Evolutionary conservation across 2,113 vertebrate genomes (phyloP).

Genomic region (Tinamus guttatus): DNA sequence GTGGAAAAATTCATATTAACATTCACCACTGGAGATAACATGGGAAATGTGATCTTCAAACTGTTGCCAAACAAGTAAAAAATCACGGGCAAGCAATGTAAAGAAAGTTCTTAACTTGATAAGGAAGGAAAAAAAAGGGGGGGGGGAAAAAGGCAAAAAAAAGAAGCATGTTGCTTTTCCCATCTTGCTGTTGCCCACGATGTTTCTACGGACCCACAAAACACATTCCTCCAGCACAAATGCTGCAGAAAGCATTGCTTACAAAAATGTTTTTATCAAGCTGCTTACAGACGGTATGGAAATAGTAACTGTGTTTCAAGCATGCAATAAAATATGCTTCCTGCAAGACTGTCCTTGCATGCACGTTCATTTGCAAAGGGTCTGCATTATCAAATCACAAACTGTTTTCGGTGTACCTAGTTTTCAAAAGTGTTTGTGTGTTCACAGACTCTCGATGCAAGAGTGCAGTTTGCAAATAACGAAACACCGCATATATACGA

Average conservation of each 20-base stretch:
- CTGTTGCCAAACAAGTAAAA: background rate
- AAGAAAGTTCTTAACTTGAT: background rate
- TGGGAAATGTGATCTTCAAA: background rate
- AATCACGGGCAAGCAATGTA: background rate
- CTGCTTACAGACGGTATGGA: background rate
- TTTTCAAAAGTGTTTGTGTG: background rate
- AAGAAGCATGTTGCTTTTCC: background rate
- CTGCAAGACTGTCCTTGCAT: constrained; percentile 39
- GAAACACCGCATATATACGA: background rate
- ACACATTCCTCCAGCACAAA: background rate
- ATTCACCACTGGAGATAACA: background rate
- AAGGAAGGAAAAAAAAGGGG: too few relatives aligned
- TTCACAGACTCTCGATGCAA: background rate
- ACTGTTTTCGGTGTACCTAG: background rate
- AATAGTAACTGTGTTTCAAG: constrained; percentile 18
- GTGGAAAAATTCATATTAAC: background rate
- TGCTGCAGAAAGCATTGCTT: background rate
- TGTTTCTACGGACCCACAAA: background rate
- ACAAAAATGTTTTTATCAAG: constrained; percentile 20
- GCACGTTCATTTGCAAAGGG: constrained; percentile 27
- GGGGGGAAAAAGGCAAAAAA: background rate
- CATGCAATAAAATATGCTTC: background rate
- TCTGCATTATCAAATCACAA: constrained; percentile 25
- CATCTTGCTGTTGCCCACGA: background rate
- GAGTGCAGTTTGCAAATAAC: background rate